Percentiles rank a stretch among this genome's conserved stretches.
These are phyloP conservation scores for Zeuzera pyrina DNA, from an alignment of 2,888 invertebrate genomes.

Conservation along the genomic window DNA sequence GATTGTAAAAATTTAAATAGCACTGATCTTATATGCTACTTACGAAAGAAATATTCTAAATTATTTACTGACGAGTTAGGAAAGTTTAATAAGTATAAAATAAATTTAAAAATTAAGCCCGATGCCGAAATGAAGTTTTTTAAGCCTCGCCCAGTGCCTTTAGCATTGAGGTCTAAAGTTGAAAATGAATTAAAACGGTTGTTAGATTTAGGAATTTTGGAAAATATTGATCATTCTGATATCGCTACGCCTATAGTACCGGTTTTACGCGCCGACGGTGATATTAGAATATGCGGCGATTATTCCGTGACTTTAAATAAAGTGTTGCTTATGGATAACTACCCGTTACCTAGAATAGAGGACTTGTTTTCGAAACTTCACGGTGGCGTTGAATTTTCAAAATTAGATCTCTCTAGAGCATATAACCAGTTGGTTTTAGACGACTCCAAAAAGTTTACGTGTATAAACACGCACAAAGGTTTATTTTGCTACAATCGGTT, in stretches of 20 bases:
- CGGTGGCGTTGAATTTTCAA: conserved; percentile 13
- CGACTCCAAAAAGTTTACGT: conserved; percentile 2
- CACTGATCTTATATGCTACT: too few species aligned
- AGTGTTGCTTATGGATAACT: conserved; percentile 7
- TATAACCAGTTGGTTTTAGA: conserved; percentile 13
- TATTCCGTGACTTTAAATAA: conserved; percentile 14
- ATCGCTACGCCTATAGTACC: conserved; percentile 12
- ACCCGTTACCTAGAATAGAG: conserved; percentile 20
- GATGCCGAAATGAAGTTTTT: conserved; percentile 10
- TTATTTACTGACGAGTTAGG: conserved; percentile 10
- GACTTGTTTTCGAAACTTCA: conserved; percentile 18
- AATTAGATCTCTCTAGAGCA: conserved; percentile 15
- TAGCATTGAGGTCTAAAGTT: conserved; percentile 12
- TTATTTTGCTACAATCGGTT: conserved; percentile 8
- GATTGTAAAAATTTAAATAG: conserved; percentile 6
- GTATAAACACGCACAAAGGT: conserved; percentile 12
- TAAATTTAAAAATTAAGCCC: conserved; percentile 10
- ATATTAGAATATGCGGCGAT: conserved; percentile 11
- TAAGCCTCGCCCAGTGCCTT: conserved; percentile 10
- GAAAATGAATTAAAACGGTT: conserved; percentile 11
- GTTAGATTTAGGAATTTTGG: conserved; percentile 11
- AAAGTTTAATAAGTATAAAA: conserved; percentile 11
- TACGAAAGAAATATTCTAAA: conserved; percentile 5
- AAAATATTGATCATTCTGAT: conserved; percentile 9
- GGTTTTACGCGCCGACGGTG: conserved; percentile 10